Base-by-base conservation (phyloP, 2,797 vertebrate genomes). In the Sebastes trivittatus region DNA sequence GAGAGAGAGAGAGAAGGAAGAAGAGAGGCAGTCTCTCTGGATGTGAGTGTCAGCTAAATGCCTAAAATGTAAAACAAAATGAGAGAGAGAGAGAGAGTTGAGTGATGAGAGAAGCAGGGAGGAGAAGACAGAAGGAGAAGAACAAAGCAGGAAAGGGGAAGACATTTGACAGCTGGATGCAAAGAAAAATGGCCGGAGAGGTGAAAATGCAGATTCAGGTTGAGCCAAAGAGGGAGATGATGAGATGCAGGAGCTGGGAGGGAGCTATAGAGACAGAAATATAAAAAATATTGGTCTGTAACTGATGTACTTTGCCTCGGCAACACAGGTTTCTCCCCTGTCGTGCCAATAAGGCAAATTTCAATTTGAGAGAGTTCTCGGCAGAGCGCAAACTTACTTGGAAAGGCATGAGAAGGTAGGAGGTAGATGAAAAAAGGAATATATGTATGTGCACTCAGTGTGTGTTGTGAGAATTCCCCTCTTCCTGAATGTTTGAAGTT, bases 401-500 rank as follows among this genome's bases (percentile, higher is more conserved):
- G 81, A 80, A 81, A 80, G 62, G 71, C 65, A 29, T 52, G 49
- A 84, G 73, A 72, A 84, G 77, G 70, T 77, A 72, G 87, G 81
- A 87, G 86, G 77, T 59, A 70, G 79, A 86, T 81, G 77, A 81
- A 90, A 83, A 84, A 89, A 76, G 77, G 76, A 88, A 73, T 87
- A 78, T 77, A 84, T 87, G 80, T 72, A 83, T 87, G 77, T 82
- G 65, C 55, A 8, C 78, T 76, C 55, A 27, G 79, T 78, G 11
- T 73, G 77, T 82, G 90, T 77, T 78, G 81, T 18, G 73, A 80
- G 82, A 89, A 67, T 81, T 74, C 79, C 61, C 78, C 69, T 82
- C 79, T 36, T 77, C 76, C 80, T 9, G 73, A 83, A 85, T 78
- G 81, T 91, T 90, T 88, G 89, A 92, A 92, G 89, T 90, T 88